Conservation (phyloP, 2,888 invertebrate species). For the Lepidocyrtinus sp. region DNA sequence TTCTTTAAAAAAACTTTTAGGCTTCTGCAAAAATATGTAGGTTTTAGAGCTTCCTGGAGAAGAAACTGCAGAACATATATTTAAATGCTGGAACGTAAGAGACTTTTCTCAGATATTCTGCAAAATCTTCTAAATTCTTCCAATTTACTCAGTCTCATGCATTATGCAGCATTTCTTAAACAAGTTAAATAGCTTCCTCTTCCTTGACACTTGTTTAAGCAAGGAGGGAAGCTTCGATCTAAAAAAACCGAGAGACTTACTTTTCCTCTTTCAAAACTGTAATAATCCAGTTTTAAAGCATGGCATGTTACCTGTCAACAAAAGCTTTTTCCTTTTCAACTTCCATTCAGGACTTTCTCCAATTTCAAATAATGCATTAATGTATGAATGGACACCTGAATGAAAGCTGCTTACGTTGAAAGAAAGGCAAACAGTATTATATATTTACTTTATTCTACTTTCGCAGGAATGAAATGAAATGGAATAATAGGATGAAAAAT, state of each 20-base stretch:
- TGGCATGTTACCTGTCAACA: slow-evolving; percentile 29
- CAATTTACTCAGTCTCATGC: slow-evolving; percentile 47
- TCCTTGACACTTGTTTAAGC: slow-evolving; percentile 26
- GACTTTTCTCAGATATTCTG: too few species aligned
- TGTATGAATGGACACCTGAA: slow-evolving; percentile 35
- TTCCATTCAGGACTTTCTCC: too few species aligned
- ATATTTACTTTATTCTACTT: too few species aligned
- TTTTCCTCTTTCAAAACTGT: slow-evolving; percentile 15
- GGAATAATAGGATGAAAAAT: slow-evolving; percentile 23
- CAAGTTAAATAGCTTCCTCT: slow-evolving; percentile 49
- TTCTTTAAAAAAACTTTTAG: too few species aligned
- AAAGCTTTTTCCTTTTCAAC: not conserved
- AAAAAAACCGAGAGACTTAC: not conserved
- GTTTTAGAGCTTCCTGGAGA: too few species aligned
- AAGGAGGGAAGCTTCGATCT: not conserved
- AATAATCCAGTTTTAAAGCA: slow-evolving; percentile 36
- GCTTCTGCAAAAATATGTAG: too few species aligned
- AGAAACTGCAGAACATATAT: too few species aligned
- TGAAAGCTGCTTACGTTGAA: too few species aligned
- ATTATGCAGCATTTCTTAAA: slow-evolving; percentile 48
- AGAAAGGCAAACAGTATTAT: too few species aligned
- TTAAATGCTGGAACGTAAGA: too few species aligned
- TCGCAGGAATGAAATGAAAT: not conserved
- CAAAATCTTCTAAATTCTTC: too few species aligned
- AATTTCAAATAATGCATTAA: too few species aligned